A percentile compares a stretch with the other conserved stretches of the same genome.
Conservation (phyloP, 2,888 invertebrate genomes). For the Colostygia pectinataria region DNA sequence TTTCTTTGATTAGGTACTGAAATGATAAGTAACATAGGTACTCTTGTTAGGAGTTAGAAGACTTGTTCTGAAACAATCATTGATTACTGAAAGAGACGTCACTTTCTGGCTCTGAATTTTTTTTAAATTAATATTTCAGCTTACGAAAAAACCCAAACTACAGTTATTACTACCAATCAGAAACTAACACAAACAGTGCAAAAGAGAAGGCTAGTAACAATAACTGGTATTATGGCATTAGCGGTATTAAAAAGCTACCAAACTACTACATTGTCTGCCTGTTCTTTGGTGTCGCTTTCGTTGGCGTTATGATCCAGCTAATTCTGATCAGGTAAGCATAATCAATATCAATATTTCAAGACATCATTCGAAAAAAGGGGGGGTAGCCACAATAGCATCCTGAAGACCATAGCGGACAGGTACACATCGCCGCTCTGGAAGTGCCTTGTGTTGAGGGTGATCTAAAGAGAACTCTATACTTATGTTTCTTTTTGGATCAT, state of each 20-base stretch:
- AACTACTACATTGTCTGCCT: constrained; percentile 84
- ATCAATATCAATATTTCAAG: too few species aligned
- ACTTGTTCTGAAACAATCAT: too few species aligned
- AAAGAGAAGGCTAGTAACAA: constrained; percentile 48
- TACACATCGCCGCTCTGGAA: too few species aligned
- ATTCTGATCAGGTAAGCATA: constrained; percentile 82
- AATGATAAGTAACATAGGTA: too few species aligned
- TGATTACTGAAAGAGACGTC: not conserved
- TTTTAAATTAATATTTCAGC: constrained; percentile 38
- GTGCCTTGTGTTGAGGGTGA: too few species aligned
- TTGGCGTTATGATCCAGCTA: constrained; percentile 84
- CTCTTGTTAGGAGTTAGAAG: too few species aligned
- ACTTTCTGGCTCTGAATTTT: not conserved
- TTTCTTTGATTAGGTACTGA: too few species aligned
- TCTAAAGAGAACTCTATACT: too few species aligned
- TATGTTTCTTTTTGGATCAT: too few species aligned
- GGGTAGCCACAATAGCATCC: too few species aligned
- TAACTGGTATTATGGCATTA: constrained; percentile 83
- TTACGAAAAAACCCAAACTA: constrained; percentile 54
- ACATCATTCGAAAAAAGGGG: too few species aligned
- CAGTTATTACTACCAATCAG: constrained; percentile 48
- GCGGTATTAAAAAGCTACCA: constrained; percentile 82
- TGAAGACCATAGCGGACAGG: too few species aligned
- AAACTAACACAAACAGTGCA: constrained; percentile 32
- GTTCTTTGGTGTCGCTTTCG: constrained; percentile 80